Base-by-base conservation (phyloP, 2,888 invertebrate genomes). In the Deilephila elpenor region DNA sequence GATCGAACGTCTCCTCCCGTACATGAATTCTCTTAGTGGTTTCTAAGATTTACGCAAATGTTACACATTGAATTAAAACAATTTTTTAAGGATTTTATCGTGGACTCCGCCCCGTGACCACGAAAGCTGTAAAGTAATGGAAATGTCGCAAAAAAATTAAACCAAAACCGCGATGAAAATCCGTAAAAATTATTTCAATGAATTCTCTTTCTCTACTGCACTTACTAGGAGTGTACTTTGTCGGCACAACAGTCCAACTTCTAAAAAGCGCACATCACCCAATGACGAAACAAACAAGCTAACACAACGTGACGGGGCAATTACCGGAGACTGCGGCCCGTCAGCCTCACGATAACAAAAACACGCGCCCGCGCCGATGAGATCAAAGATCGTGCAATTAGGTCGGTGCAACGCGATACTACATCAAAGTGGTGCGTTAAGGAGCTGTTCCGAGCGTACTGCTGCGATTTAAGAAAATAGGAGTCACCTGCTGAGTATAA, bases 381-480 rank as follows among this genome's bases (percentile, higher is more conserved):
- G 90, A 91, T 93, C 92, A 93, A 92, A 93, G 92, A 82, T 85
- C 87, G 85, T 84, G 89, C 91, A 91, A 93, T 91, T 91, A 91
- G 90, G 86, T 84, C 80, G 85, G 78, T 81, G 88, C 84, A 88
- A 89, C 83, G 77, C 80, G 88, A 91, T 87, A 86, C 77, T 75
- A 70, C 78, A 76, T 81, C 81, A 81, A 81, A 81, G 80, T 73
- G 74, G 74, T 71, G 51, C 59, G 70, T 71, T 60, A 71, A 74
- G 72, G 73, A 25, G 32, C 70, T 19, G 17, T 73, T 32, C n/a
- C 1, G 25, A 20, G 19, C 32, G n/a, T 53, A 20, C 62, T 53
- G 51, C 34, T 72, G 29, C 51, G 61, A 29, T 70, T 51, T 59
- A 0, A 20, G 11, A 20, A 25, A 25, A 25, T 1, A 25, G 25